A percentile compares a stretch with the other conserved stretches of the same genome.
Conservation (phyloP, 2,888 invertebrate genomes). For the Drosophila neoperkinsi region DNA sequence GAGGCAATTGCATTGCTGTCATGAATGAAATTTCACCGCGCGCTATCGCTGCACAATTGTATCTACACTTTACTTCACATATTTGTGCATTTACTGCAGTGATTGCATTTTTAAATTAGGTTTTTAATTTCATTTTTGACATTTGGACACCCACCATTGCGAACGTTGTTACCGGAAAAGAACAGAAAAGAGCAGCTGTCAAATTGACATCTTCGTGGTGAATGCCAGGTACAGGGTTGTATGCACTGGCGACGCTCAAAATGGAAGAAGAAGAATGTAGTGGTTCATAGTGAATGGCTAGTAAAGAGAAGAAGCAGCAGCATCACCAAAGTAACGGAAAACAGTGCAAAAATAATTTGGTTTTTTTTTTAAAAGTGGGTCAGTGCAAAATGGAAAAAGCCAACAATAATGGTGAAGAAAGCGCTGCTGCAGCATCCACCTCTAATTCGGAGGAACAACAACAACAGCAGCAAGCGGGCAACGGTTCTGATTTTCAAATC, state of each 20-base stretch:
- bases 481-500: conserved; percentile 72
- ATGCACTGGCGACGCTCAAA: not conserved
- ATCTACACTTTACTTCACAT: conserved; percentile 19
- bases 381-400: conserved; percentile 57
- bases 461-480: conserved; percentile 24
- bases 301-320: conserved; percentile 18
- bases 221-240: conserved; percentile 42
- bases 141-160: conserved; percentile 83
- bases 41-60: conserved; percentile 21
- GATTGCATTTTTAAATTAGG: conserved; percentile 47
- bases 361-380: conserved; percentile 35
- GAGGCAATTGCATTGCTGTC: not conserved
- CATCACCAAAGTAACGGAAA: conserved; percentile 61
- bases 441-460: conserved; percentile 32
- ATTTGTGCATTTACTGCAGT: conserved; percentile 14
- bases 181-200: conserved; percentile 64
- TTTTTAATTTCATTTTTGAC: conserved; percentile 50
- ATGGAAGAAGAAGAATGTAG: not conserved
- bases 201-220: conserved; percentile 49
- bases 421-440: conserved; percentile 27
- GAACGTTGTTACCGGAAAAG: conserved; percentile 84
- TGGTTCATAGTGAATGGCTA: conserved; percentile 7
- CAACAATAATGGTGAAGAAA: conserved; percentile 55
- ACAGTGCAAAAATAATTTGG: conserved; percentile 39
- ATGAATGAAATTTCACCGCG: conserved; percentile 36